Evolutionary conservation across 2,797 vertebrate species (phyloP).

Genomic region (Aselliscus stoliczkanus): DNA sequence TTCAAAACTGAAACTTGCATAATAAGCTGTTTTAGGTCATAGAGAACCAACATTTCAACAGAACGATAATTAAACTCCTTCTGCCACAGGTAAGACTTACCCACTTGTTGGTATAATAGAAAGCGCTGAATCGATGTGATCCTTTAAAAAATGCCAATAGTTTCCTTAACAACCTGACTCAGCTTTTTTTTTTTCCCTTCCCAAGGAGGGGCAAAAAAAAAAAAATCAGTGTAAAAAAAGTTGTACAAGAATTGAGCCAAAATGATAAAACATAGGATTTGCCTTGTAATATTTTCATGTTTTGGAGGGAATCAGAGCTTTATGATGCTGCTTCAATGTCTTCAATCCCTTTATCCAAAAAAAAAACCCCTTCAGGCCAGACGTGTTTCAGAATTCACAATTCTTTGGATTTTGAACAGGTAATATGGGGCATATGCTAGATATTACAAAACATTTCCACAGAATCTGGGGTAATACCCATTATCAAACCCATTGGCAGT

Average conservation of each 20-base stretch:
- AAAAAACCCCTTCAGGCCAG: background rate
- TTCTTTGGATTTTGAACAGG: background rate
- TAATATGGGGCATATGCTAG: background rate
- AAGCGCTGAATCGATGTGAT: background rate
- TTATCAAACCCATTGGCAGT: background rate
- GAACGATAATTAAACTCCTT: background rate
- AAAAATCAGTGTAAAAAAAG: background rate
- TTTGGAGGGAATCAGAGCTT: background rate
- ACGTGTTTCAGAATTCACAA: background rate
- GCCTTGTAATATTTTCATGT: background rate
- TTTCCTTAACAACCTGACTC: background rate
- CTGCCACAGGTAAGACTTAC: background rate
- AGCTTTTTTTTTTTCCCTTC: too few relatives aligned
- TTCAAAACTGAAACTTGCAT: background rate
- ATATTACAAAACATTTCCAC: background rate
- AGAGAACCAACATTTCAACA: background rate
- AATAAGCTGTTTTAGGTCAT: background rate
- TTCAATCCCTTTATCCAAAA: background rate
- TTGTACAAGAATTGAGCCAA: background rate
- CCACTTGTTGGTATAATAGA: background rate
- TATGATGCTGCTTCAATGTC: background rate
- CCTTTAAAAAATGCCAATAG: background rate
- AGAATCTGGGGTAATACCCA: background rate
- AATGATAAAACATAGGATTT: background rate
- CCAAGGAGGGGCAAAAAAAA: background rate